Evolutionary conservation across 1,140 invertebrate genomes (phyloP), one percentile per base, ranked within the genome.

Genomic region (Gonatopus flavifemur): DNA sequence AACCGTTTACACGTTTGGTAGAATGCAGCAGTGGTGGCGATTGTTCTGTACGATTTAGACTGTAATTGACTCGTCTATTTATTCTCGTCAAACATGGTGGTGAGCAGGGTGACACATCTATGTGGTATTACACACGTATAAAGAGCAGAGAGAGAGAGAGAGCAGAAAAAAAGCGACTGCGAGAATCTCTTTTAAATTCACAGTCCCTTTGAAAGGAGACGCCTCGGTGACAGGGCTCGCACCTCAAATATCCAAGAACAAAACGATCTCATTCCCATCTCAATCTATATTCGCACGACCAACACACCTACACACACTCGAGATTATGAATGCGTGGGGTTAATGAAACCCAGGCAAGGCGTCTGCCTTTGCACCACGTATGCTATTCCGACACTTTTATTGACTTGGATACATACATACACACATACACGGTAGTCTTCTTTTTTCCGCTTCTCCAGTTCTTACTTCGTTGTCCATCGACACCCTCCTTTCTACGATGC

Each of bases 201-300:
- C 46, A 16, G n/a, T n/a, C 59, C 68, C 61, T 66, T 67, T 70
- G 49, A 63, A 45, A 7, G 20, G 9, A 40, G 45, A 43, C 48
- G 54, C 24, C 39, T 58, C 13, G 38, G 50, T 40, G 39, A 25
- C 30, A 39, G 55, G 38, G 55, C 31, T 67, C 58, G 55, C 59
- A 62, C 64, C 64, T 69, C 59, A 54, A 69, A 64, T 69, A 65
- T 55, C 57, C 35, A 35, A 45, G 41, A 53, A 72, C 68, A 73
- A 74, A 74, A 70, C 68, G 57, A 57, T 73, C 72, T 73, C 70
- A 73, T 74, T 71, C 71, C 64, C 71, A 69, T 71, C 63, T 70
- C 70, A 75, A 74, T 75, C 70, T 75, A 75, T 75, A 72, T 74
- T 72, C 72, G 72, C 71, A 69, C 72, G 72, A 70, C 69, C 63